Evolutionary conservation across 1,140 invertebrate genomes (phyloP), one percentile per base, ranked within the genome.

Genomic region (Rhizoglyphus robini): DNA sequence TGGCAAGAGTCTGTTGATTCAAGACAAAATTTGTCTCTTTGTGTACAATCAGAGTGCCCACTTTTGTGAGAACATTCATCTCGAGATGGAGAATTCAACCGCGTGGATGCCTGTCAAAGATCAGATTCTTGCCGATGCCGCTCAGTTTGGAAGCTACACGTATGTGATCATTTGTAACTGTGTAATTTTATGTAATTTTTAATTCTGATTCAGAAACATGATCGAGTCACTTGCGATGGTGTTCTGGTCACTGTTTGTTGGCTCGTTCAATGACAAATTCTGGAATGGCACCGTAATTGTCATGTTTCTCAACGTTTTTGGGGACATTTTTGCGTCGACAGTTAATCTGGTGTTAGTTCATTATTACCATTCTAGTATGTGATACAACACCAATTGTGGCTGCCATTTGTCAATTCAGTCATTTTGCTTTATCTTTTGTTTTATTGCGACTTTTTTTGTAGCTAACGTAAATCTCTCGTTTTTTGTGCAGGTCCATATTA

Each of bases 211-310:
- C 36, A 60, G 58, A 15, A 60, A 46, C 15, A 13, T 60, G 2
- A 60, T 60, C 13, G 15, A 60, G 3, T 15, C 58, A 3, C 13
- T 60, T 20, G 15, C 58, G 2, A 60, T 60, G 58, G 15, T 60
- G 13, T 23, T 46, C 29, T 60, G 58, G 58, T 60, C 58, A 38
- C 15, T 60, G n/a, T 60, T 60, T 60, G 15, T 60, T 13, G 58
- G 58, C 2, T 60, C 58, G 3, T 60, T 60, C 36, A 27, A 34
- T 29, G 58, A 60, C 27, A 15, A 27, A 46, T 29, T 29, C 13
- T 1, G 8, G 2, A 13, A 27, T 23, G 27, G 18, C 13, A 60
- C 58, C 1, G 1, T 8, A 20, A 27, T 60, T 11, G 36, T 60
- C 13, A 29, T 60, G 2, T 34, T 32, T 11, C 25, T 15, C 18